Base-by-base conservation (phyloP, 2,797 vertebrate genomes). In the Ceyx erithaca region DNA sequence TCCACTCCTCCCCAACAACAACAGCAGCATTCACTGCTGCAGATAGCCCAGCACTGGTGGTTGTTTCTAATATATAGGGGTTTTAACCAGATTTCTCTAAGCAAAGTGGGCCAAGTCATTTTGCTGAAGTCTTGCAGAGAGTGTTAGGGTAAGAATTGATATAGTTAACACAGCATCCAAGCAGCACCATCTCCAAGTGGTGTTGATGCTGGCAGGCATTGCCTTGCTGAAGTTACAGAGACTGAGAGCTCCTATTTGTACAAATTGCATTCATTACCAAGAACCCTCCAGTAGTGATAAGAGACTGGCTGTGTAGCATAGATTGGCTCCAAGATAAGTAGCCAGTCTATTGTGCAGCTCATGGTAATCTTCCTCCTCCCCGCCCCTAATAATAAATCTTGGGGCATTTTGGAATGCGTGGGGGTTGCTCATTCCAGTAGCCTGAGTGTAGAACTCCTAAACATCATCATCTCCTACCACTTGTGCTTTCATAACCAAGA, bases 301-400 rank as follows among this genome's bases (percentile, higher is more conserved):
- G 94, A 96, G 86, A 86, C 94, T 92, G 79, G 92, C 93, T 93
- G n/a, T 80, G 57, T 62, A 87, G 68, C 80, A 37, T 55, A 92
- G 91, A 88, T 86, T 84, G 87, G 71, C 95, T 95, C 90, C 76
- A 85, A 94, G 92, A 94, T 83, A 96, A 93, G 94, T 94, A 92
- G 91, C 90, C 90, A 84, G 78, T 90, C 94, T 96, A 20, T 70
- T 93, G 85, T 91, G 78, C 61, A 91, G 90, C 84, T 77, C 19
- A 63, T 62, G 68, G 57, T 90, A 95, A 89, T 90, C 69, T 91
- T 90, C 88, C 45, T 92, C 73, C 66, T 91, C 71, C 51, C 89
- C 59, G 9, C 76, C 64, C 81, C 84, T 94, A 83, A 94, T 94
- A 92, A 95, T 96, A 94, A 95, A 96, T 94, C 96, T 96, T 71